Base-by-base conservation (phyloP, 2,113 vertebrate genomes). In the human (Homo sapiens) region DNA sequence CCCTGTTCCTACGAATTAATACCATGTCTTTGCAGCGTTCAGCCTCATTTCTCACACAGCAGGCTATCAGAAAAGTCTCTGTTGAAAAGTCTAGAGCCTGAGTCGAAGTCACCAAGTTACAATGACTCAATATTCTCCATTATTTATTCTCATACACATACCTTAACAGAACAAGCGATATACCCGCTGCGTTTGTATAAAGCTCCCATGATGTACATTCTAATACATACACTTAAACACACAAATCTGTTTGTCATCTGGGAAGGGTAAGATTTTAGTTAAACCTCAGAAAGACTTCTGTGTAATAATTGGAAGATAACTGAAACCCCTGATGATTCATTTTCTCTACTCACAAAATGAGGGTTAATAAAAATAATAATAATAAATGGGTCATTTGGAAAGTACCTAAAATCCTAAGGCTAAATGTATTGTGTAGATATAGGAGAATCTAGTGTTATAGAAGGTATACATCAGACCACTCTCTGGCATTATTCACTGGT, bases 1-100 rank as follows among this genome's bases (percentile, higher is more conserved):
- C 96, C 97, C 92, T 0, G 59, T 27, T 97, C 88, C 81, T 98
- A 92, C 93, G 61, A 98, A 97, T 73, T 16, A 66, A 45, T 23
- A 13, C 3, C 11, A 1, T 0, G 4, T 20, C 85, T 70, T 55
- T 4, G 8, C 55, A 32, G 40, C 0, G 0, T 45, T 35, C 17
- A 0, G 3, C 27, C n/a, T 73, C 30, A 0, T 70, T 43, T 35
- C 18, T 45, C 75, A 48, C 1, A 59, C 8, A 2, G 40, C 16
- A 18, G 14, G 4, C 82, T 66, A 0, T 90, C 40, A 13, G 55
- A 38, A 73, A 18, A 45, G 61, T 57, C 35, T 84, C 79, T 45
- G 32, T 8, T 8, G 23, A 80, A 84, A 68, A 45, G 27, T 17
- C 32, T 6, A 45, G 61, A 68, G 23, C 40, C 50, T 40, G 35